Evolutionary conservation across 1,140 invertebrate genomes (phyloP), one percentile per base, ranked within the genome.

Genomic region (Penaeus indicus): DNA sequence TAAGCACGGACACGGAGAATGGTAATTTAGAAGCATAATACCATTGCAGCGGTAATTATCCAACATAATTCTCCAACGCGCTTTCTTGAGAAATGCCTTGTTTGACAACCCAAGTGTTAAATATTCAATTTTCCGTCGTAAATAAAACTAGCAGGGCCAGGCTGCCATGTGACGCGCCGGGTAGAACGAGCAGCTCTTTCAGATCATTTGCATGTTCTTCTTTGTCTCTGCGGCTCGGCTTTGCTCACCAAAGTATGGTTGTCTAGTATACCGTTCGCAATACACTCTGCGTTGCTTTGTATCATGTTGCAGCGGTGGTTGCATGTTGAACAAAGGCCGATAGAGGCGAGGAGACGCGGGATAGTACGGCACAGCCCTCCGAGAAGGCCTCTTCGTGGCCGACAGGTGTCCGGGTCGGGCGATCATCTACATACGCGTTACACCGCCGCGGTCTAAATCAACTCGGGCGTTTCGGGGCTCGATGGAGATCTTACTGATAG

Each of bases 61-160:
- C 86, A 69, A 88, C 86, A 88, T 88, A 88, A 88, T 88, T 88
- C 82, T 88, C 86, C 67, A 77, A 84, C 86, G 86, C 86, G 86
- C 86, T 88, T 83, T 78, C 86, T 84, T 88, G 86, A 88, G 86
- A 88, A 84, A 88, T 88, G 86, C 86, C 86, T 82, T 88, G 86
- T 88, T 84, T 88, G 86, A 88, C 86, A 88, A 88, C 86, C 86
- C 67, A 32, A 63, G 86, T 88, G 86, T 88, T 88, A 88, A 88
- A 88, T 88, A 88, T 88, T 88, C 86, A 88, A 88, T 88, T 84
- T 88, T 64, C 64, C 61, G 60, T 88, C 86, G 86, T 88, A 88
- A 88, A 84, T 88, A 88, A 88, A 88, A 67, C 69, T 64, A 64
- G 86, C 86, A 79, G 61, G 42, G 81, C 86, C 81, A 19, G 80